Evolutionary conservation across 2,113 vertebrate genomes (phyloP).

Genomic region (Eleginops maclovinus): DNA sequence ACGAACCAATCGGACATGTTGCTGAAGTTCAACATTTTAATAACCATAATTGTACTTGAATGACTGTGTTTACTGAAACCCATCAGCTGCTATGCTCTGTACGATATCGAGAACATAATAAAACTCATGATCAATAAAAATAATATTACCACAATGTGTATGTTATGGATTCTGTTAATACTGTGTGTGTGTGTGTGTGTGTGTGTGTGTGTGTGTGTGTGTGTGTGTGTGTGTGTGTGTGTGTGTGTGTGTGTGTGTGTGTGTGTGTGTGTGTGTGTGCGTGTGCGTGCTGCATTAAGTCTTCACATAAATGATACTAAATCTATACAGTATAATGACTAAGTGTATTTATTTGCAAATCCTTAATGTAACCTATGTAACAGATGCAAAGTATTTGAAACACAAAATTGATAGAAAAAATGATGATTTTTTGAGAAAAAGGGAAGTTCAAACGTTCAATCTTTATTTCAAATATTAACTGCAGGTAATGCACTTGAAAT

Average conservation of each 20-base stretch:
- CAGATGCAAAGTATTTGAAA: not conserved
- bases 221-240: too few relatives aligned
- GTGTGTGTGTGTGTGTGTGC: too few relatives aligned
- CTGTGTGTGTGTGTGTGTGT: too few relatives aligned
- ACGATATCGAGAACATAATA: not conserved
- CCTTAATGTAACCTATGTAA: not conserved
- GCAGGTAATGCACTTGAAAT: not conserved
- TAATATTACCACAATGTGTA: not conserved
- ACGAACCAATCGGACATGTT: not conserved
- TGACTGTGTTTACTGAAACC: not conserved
- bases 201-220: too few relatives aligned
- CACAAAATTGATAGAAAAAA: not conserved
- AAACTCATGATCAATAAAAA: not conserved
- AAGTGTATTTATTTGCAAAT: not conserved
- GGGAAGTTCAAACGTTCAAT: not conserved
- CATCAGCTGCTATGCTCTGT: not conserved
- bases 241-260: too few relatives aligned
- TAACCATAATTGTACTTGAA: not conserved
- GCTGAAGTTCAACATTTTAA: constrained; percentile 10
- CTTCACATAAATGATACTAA: not conserved
- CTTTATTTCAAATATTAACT: not conserved
- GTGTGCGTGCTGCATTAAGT: not conserved
- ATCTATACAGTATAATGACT: not conserved
- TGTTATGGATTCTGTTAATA: not conserved
- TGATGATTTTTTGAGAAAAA: too few relatives aligned